Base-by-base conservation (phyloP, 2,113 vertebrate species). In the Eulemur macaco region DNA sequence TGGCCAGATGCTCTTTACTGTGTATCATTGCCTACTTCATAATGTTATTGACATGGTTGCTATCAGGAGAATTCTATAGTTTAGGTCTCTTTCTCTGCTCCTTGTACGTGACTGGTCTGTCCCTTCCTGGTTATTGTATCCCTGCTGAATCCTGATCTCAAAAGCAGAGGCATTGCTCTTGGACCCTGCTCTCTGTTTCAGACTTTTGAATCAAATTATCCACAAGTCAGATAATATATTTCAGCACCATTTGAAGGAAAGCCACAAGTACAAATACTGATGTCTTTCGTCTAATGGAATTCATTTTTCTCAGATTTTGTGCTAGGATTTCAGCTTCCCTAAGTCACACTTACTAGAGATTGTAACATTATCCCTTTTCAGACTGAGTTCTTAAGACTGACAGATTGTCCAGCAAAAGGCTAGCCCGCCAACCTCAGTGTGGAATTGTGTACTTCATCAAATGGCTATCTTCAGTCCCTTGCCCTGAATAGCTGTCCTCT, bases 11-110 rank as follows among this genome's bases (percentile, higher is more conserved):
- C 23, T 91, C 91, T 97, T 97, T 96, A 95, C 96, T 96, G 66
- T 96, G 96, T 97, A 93, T 97, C 98, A 89, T 42, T 73, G 86
- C 94, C 86, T 96, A 95, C 90, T 98, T 93, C 97, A 95, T 97
- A 87, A 94, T 94, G 95, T 95, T 94, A 69, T 80, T 95, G 95
- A 81, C 86, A 64, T 56, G 91, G 92, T 88, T 85, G 78, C 78
- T 84, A 17, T 91, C 8, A 54, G 86, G 95, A 92, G 76, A 60
- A 93, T 97, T 82, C 86, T 90, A 50, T 92, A 63, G 25, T 50
- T 15, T 71, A 37, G 76, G 45, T 54, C n/a, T 93, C 73, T 96
- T 98, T 58, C 93, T 96, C 69, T 0, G 88, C 80, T 68, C 31
- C 25, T 86, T 85, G 42, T 42, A 45, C 5, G 45, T 2, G 64